phyloP scores from a whole-genome alignment of 2,888 invertebrate species.

The Dastarcus helophoroides region DNA sequence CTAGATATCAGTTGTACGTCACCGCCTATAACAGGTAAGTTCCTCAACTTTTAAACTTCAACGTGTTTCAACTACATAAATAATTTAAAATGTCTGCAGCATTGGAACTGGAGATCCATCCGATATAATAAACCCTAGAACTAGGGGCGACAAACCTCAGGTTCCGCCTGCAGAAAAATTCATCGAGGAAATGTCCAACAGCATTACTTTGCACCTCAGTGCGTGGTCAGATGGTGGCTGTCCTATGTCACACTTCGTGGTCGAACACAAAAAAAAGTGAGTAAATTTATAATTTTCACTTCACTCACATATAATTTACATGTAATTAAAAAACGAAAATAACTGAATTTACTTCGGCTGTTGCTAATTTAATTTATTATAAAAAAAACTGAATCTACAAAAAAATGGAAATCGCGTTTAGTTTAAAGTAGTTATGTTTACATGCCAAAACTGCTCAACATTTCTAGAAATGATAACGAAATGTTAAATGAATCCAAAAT shows the following conservation, averaged over 20 bases:
- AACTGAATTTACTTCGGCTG: too few species aligned
- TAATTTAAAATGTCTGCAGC: slow-evolving; percentile 36
- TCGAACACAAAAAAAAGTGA: slow-evolving; percentile 88
- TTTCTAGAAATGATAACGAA: too few species aligned
- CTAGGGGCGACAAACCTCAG: slow-evolving; percentile 88
- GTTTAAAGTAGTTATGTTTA: too few species aligned
- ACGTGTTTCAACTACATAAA: neutral
- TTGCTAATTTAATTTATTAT: too few species aligned
- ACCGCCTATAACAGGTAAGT: slow-evolving; percentile 80
- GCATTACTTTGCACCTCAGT: slow-evolving; percentile 80
- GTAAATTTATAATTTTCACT: too few species aligned
- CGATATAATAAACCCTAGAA: slow-evolving; percentile 77
- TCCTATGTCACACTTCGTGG: slow-evolving; percentile 89
- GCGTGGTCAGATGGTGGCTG: slow-evolving; percentile 94
- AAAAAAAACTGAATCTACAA: too few species aligned
- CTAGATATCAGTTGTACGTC: slow-evolving; percentile 85
- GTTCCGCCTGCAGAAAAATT: slow-evolving; percentile 83
- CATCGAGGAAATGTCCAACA: slow-evolving; percentile 86
- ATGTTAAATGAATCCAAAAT: too few species aligned
- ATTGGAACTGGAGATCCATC: slow-evolving; percentile 89
- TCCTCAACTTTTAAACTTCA: neutral
- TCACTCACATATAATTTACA: too few species aligned
- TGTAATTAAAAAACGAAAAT: too few species aligned
- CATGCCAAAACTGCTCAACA: slow-evolving; percentile 7
- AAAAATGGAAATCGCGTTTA: too few species aligned